Conservation (phyloP, 2,113 vertebrate species). For the Leptocoma aspasia region DNA sequence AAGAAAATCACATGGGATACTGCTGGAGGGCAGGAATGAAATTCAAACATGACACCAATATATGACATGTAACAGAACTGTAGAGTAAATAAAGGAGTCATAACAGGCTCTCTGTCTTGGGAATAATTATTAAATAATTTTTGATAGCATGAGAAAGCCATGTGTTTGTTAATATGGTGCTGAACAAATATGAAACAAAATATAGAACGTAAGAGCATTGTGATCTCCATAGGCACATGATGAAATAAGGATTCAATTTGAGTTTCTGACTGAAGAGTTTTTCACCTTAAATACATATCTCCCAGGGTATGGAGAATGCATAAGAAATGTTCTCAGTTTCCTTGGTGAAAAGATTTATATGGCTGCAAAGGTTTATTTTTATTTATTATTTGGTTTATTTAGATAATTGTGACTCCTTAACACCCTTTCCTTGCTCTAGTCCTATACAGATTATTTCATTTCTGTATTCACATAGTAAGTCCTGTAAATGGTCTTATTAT, state of each 20-base stretch:
- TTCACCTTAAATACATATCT: neutral
- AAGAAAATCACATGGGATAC: constrained; percentile 36
- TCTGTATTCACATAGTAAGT: neutral
- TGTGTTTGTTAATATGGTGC: neutral
- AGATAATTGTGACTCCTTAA: neutral
- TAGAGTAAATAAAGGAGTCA: constrained; percentile 15
- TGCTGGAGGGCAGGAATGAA: constrained; percentile 20
- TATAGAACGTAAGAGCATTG: neutral
- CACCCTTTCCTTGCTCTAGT: neutral
- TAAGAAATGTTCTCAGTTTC: neutral
- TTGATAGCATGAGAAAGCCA: neutral
- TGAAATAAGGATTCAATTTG: neutral
- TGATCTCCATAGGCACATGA: neutral
- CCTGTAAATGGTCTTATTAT: neutral
- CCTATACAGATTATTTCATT: neutral
- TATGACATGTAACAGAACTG: constrained; percentile 9
- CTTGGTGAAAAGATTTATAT: neutral
- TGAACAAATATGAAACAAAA: neutral
- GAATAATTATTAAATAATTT: constrained; percentile 29
- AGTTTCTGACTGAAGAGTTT: neutral
- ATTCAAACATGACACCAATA: constrained; percentile 28
- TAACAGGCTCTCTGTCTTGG: neutral
- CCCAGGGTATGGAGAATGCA: neutral
- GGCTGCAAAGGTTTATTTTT: neutral
- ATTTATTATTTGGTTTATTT: neutral